Conservation (phyloP, 2,113 vertebrate species). For the Lontra canadensis region DNA sequence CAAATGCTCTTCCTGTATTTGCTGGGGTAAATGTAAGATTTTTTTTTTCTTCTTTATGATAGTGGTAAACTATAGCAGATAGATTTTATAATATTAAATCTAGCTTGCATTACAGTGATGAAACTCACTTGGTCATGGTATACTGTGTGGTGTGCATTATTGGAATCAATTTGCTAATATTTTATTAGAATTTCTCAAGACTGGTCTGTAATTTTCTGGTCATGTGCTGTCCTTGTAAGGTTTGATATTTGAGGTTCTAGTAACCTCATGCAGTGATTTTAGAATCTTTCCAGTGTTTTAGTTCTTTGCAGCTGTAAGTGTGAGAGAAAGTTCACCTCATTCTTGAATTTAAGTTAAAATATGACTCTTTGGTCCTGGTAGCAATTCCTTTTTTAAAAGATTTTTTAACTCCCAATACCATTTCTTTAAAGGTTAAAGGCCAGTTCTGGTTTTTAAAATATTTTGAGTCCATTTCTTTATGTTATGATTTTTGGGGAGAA, state of each 20-base stretch:
- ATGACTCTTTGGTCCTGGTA: not conserved
- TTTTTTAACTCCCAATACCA: not conserved
- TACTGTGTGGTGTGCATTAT: not conserved
- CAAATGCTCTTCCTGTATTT: not conserved
- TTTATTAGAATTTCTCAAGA: not conserved
- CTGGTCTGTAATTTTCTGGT: not conserved
- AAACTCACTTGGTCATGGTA: not conserved
- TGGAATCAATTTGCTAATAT: not conserved
- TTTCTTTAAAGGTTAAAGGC: constrained; percentile 9
- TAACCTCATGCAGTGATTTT: not conserved
- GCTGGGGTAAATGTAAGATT: not conserved
- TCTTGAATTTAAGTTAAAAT: not conserved
- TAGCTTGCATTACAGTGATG: not conserved
- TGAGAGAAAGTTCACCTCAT: not conserved
- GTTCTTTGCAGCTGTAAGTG: not conserved
- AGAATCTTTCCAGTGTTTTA: not conserved
- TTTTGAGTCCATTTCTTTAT: not conserved
- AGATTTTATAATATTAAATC: constrained; percentile 39
- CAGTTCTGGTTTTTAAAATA: not conserved
- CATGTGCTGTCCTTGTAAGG: not conserved
- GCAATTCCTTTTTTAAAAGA: not conserved
- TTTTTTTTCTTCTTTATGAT: constrained; percentile 12
- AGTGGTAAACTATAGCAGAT: not conserved
- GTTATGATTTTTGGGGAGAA: not conserved
- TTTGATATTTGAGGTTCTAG: not conserved